Conservation (phyloP, 2,113 vertebrate species). For the Nannobrachium achirus region DNA sequence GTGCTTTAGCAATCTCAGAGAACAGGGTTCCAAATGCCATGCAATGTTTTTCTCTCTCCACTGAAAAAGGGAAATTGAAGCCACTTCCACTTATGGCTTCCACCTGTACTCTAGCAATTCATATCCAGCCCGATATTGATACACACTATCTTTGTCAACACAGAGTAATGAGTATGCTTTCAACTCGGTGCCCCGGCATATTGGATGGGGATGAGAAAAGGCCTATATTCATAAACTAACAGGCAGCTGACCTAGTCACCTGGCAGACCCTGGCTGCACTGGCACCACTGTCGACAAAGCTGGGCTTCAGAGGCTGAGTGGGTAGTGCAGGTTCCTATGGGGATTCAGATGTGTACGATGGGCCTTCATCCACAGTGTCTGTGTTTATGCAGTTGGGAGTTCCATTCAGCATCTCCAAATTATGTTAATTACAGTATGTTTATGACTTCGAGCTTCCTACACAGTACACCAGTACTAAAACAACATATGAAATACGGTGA, state of each 20-base stretch:
- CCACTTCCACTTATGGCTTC: background rate
- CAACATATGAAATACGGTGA: background rate
- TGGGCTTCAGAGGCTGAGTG: background rate
- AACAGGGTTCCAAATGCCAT: background rate
- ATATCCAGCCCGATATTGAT: background rate
- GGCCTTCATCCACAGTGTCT: background rate
- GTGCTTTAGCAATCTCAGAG: background rate
- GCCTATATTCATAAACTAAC: conserved; percentile 5
- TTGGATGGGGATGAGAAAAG: conserved; percentile 8
- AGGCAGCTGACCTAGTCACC: conserved; percentile 31
- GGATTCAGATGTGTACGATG: conserved; percentile 7
- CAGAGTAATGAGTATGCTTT: conserved; percentile 13
- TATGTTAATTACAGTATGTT: conserved; percentile 7
- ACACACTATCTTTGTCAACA: background rate
- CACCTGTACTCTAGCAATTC: background rate
- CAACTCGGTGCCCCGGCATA: conserved; percentile 20
- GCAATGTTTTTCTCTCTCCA: background rate
- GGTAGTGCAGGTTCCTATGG: background rate
- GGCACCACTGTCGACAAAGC: conserved; percentile 5
- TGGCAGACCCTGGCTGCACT: conserved; percentile 11
- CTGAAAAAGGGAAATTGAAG: background rate
- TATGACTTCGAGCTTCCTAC: background rate
- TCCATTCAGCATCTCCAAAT: background rate
- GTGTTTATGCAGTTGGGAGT: background rate
- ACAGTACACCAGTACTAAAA: background rate